Conservation (phyloP, 2,888 invertebrate species). For the Tricholauxania praeusta region DNA sequence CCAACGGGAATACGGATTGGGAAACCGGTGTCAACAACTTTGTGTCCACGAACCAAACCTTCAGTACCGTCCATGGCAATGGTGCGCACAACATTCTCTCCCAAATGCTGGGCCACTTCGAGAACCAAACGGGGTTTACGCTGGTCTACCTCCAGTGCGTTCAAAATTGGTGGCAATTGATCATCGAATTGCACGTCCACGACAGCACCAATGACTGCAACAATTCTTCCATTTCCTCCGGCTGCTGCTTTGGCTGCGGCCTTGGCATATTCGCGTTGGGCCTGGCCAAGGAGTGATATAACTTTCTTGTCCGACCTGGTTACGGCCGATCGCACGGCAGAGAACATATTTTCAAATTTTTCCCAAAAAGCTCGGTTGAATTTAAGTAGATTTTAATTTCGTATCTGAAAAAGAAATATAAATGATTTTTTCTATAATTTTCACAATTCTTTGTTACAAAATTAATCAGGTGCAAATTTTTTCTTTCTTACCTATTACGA, state of each 20-base stretch:
- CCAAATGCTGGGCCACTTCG: conserved; percentile 86
- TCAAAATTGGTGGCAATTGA: conserved; percentile 89
- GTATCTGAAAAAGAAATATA: conserved; percentile 34
- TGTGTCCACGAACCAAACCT: conserved; percentile 86
- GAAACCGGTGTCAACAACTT: conserved; percentile 82
- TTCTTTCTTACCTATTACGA: conserved; percentile 54
- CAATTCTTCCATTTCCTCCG: conserved; percentile 69
- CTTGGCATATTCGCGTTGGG: conserved; percentile 55
- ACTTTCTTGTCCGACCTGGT: conserved; percentile 55
- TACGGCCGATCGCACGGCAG: conserved; percentile 53
- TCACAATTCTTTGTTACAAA: conserved; percentile 37
- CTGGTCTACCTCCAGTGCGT: conserved; percentile 91
- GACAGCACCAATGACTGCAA: conserved; percentile 96
- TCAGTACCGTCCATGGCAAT: conserved; percentile 96
- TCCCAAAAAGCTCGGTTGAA: conserved; percentile 39
- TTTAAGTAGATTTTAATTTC: conserved; percentile 38
- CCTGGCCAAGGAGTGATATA: conserved; percentile 54
- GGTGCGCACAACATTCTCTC: conserved; percentile 88
- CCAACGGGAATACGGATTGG: conserved; percentile 93
- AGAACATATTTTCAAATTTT: conserved; percentile 50
- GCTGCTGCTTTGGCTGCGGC: conserved; percentile 53
- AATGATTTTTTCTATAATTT: conserved; percentile 17
- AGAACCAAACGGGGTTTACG: conserved; percentile 82
- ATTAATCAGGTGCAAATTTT: conserved; percentile 39
- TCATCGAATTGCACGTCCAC: conserved; percentile 96